Evolutionary conservation across 1,140 invertebrate species (phyloP).

Genomic region (Ganaspis sp.): DNA sequence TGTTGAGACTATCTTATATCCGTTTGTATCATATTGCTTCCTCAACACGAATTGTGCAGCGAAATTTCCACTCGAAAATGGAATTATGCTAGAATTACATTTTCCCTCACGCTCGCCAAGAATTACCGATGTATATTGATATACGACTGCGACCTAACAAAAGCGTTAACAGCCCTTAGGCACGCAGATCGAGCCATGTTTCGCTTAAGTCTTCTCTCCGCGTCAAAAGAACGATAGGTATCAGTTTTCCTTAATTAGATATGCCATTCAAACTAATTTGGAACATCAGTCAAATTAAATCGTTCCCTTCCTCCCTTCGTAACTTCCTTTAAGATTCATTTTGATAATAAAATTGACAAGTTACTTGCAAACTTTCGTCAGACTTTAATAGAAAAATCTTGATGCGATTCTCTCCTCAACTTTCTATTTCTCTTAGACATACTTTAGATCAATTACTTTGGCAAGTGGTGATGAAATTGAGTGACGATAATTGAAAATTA

Average conservation of each 20-base stretch:
- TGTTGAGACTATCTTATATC: slow-evolving; percentile 51
- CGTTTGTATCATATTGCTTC: slow-evolving; percentile 65
- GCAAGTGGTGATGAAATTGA: too few species aligned
- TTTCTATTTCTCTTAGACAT: too few species aligned
- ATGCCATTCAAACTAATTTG: background rate
- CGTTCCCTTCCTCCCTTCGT: background rate
- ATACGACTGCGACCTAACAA: slow-evolving; percentile 52
- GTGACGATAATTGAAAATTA: too few species aligned
- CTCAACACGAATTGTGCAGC: slow-evolving; percentile 66
- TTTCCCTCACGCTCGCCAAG: slow-evolving; percentile 40
- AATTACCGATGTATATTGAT: slow-evolving; percentile 52
- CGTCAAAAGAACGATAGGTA: slow-evolving; percentile 8
- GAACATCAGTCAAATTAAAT: background rate
- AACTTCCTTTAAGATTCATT: background rate
- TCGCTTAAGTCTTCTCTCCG: slow-evolving; percentile 7
- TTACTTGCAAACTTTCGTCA: too few species aligned
- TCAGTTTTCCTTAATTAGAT: background rate
- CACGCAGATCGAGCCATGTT: slow-evolving; percentile 55
- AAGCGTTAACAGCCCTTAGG: slow-evolving; percentile 53
- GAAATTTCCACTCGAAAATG: slow-evolving; percentile 67
- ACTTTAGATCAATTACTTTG: too few species aligned
- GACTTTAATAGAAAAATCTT: too few species aligned
- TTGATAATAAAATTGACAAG: background rate
- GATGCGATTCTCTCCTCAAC: too few species aligned
- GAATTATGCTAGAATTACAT: slow-evolving; percentile 68